Conservation (phyloP, 2,797 vertebrate genomes). For the Emys orbicularis region DNA sequence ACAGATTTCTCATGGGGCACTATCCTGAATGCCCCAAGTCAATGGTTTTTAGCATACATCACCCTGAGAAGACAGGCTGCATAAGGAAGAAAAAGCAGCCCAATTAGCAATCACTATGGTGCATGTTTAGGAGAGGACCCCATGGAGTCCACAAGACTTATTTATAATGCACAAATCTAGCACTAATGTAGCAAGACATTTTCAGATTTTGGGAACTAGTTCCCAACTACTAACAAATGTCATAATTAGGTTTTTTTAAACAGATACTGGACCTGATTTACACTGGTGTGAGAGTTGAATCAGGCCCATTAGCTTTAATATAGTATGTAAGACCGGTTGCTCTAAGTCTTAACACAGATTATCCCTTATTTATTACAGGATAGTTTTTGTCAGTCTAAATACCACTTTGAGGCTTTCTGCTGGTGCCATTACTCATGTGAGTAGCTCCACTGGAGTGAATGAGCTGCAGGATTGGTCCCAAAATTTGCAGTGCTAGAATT, state of each 20-base stretch:
- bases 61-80: background rate
- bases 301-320: conserved; percentile 49
- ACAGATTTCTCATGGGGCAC: background rate
- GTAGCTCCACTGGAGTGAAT: background rate
- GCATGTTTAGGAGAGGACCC: conserved; percentile 40
- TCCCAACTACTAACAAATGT: conserved; percentile 52
- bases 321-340: conserved; percentile 24
- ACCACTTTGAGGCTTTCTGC: background rate
- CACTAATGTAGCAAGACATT: background rate
- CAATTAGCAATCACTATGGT: conserved; percentile 50
- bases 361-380: conserved; percentile 43
- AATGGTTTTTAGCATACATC: conserved; percentile 3
- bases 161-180: background rate
- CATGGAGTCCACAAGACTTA: conserved; percentile 27
- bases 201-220: conserved; percentile 55
- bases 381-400: conserved; percentile 39
- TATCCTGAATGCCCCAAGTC: background rate
- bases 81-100: conserved; percentile 13
- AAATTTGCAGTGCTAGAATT: conserved; percentile 67
- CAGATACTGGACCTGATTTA: background rate
- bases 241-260: conserved; percentile 46
- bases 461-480: conserved; percentile 16
- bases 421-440: background rate
- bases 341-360: conserved; percentile 55
- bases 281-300: background rate